phyloP scores from a whole-genome alignment of 2,888 invertebrate genomes.

The Eurytoma adleriae region DNA sequence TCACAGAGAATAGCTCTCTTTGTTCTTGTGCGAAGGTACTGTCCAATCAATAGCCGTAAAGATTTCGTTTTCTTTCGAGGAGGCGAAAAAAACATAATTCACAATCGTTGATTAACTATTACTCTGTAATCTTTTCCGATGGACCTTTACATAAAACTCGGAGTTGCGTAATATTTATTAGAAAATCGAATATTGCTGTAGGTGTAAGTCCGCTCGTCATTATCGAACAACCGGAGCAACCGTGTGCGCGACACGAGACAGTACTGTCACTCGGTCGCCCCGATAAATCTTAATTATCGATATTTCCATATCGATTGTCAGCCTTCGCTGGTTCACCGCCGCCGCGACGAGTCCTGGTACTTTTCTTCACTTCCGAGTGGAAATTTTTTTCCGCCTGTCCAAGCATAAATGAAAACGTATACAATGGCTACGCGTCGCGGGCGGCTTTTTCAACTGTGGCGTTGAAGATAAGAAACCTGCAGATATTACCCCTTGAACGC shows the following conservation, averaged over 20 bases:
- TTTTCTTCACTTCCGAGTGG: constrained; percentile 22
- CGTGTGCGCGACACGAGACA: not conserved
- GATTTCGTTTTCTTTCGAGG: too few relatives aligned
- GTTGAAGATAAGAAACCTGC: not conserved
- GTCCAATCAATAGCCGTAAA: too few relatives aligned
- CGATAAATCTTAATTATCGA: constrained; percentile 68
- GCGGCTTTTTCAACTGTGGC: too few relatives aligned
- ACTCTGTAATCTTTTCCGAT: not conserved
- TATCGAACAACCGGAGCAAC: constrained; percentile 17
- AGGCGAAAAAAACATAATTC: too few relatives aligned
- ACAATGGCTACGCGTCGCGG: too few relatives aligned
- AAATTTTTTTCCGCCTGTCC: not conserved
- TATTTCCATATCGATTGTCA: constrained; percentile 60
- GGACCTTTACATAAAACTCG: too few relatives aligned
- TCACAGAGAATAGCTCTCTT: too few relatives aligned
- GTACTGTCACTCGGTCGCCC: constrained; percentile 44
- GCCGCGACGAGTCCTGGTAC: not conserved
- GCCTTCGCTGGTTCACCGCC: not conserved
- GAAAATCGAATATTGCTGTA: not conserved
- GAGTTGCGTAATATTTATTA: not conserved
- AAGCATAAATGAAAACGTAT: too few relatives aligned
- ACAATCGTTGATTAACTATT: too few relatives aligned
- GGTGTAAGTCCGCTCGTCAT: constrained; percentile 33
- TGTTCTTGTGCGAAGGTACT: too few relatives aligned
- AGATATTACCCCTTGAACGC: too few relatives aligned